Percentiles rank a stretch among this genome's conserved stretches.
phyloP scores from a whole-genome alignment of 2,888 invertebrate genomes.

The Heliconius hortense region DNA sequence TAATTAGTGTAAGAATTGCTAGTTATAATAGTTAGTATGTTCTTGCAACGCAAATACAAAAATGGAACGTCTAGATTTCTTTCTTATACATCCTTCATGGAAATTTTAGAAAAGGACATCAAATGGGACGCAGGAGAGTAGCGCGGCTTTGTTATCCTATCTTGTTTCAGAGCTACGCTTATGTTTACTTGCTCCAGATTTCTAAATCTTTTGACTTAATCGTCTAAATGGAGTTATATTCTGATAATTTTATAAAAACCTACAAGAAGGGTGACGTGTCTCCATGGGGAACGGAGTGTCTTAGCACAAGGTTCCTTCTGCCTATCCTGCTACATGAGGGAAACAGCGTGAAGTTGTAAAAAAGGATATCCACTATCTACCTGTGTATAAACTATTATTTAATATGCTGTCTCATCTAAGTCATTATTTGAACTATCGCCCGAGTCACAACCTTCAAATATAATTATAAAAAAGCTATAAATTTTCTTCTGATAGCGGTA shows the following conservation, averaged over 20 bases:
- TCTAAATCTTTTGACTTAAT: conserved; percentile 18
- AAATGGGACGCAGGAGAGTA: conserved; percentile 21
- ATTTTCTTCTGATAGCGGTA: neutral
- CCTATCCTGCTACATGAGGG: no score
- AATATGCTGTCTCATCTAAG: no score
- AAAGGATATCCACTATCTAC: no score
- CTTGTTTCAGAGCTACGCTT: conserved; percentile 10
- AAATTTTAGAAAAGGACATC: conserved; percentile 26
- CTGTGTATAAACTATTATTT: no score
- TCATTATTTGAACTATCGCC: neutral
- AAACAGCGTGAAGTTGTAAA: no score
- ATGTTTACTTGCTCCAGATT: conserved; percentile 24
- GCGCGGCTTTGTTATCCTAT: conserved; percentile 14
- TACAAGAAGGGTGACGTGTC: neutral
- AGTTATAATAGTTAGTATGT: neutral
- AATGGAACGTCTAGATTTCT: conserved; percentile 11
- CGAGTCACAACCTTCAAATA: neutral
- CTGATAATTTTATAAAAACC: neutral
- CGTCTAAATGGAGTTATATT: neutral
- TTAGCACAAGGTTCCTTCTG: no score
- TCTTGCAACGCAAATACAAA: conserved; percentile 3
- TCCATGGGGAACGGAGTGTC: no score
- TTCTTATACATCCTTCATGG: conserved; percentile 16
- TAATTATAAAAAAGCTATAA: neutral
- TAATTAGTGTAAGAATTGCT: neutral